A percentile compares a stretch with the other conserved stretches of the same genome.
These are phyloP conservation scores for Melanogrammus aeglefinus DNA, from an alignment of 2,797 vertebrate genomes.

Conservation along the genomic window DNA sequence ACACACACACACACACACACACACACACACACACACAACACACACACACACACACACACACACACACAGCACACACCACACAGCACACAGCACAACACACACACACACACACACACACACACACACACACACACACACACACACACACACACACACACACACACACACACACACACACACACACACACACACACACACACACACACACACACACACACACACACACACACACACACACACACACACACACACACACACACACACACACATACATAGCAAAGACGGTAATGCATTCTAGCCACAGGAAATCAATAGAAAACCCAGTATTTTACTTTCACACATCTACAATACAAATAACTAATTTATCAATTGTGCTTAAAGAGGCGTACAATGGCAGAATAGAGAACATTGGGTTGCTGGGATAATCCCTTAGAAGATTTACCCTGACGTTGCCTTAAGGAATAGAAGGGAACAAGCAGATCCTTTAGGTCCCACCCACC, in stretches of 20 bases:
- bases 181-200: constrained; percentile 5
- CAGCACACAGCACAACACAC: too few relatives aligned
- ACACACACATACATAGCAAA: constrained; percentile 23
- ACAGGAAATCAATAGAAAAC: constrained; percentile 63
- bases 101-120: constrained; percentile 15
- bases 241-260: background rate
- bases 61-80: too few relatives aligned
- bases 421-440: constrained; percentile 79
- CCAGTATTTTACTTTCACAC: constrained; percentile 61
- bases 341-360: constrained; percentile 77
- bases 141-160: constrained; percentile 16
- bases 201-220: constrained; percentile 14
- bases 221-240: background rate
- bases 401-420: constrained; percentile 75
- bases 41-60: background rate
- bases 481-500: constrained; percentile 44
- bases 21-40: constrained; percentile 15
- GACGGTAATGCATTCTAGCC: constrained; percentile 55
- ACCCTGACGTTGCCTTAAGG: constrained; percentile 73
- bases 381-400: constrained; percentile 74
- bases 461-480: constrained; percentile 64
- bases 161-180: constrained; percentile 15
- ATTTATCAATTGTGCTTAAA: constrained; percentile 81
- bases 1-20: constrained; percentile 2
- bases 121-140: background rate